Percentiles rank a stretch among this genome's conserved stretches.
Evolutionary conservation across 1,140 invertebrate species (phyloP).

Genomic region (Spodoptera litura): DNA sequence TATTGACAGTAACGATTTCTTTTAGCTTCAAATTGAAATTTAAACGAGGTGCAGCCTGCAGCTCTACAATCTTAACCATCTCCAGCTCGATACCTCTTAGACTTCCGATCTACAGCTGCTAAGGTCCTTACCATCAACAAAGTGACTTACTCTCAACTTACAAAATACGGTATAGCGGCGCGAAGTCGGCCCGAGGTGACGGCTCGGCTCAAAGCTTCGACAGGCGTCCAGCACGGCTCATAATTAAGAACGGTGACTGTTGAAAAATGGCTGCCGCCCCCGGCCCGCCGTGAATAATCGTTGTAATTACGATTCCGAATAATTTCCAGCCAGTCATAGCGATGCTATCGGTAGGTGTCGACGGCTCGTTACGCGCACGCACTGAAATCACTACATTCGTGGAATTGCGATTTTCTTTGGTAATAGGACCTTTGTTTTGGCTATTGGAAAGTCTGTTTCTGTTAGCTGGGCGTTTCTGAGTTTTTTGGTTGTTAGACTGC

Average conservation of each 20-base stretch:
- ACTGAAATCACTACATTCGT: conserved; percentile 62
- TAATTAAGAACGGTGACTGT: conserved; percentile 86
- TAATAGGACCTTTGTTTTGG: conserved; percentile 48
- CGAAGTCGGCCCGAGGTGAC: conserved; percentile 80
- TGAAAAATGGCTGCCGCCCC: conserved; percentile 85
- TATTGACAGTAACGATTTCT: background rate
- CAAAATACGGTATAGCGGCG: conserved; percentile 62
- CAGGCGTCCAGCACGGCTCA: conserved; percentile 82
- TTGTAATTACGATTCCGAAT: conserved; percentile 86
- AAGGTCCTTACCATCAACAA: background rate
- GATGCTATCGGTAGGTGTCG: conserved; percentile 85
- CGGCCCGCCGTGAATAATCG: conserved; percentile 86
- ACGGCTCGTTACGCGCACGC: conserved; percentile 85
- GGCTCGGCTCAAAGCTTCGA: conserved; percentile 84
- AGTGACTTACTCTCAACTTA: conserved; percentile 24
- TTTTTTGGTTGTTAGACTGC: background rate
- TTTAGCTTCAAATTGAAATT: background rate
- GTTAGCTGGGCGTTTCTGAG: background rate
- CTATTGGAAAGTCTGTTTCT: conserved; percentile 31
- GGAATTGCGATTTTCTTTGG: conserved; percentile 73
- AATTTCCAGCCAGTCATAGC: conserved; percentile 86
- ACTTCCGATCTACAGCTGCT: background rate
- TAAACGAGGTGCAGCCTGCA: too few species aligned
- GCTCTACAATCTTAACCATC: too few species aligned
- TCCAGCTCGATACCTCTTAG: too few species aligned